Evolutionary conservation across 2,888 invertebrate genomes (phyloP), one percentile per base, ranked within the genome.

Genomic region (Caenorhabditis macrosperma): DNA sequence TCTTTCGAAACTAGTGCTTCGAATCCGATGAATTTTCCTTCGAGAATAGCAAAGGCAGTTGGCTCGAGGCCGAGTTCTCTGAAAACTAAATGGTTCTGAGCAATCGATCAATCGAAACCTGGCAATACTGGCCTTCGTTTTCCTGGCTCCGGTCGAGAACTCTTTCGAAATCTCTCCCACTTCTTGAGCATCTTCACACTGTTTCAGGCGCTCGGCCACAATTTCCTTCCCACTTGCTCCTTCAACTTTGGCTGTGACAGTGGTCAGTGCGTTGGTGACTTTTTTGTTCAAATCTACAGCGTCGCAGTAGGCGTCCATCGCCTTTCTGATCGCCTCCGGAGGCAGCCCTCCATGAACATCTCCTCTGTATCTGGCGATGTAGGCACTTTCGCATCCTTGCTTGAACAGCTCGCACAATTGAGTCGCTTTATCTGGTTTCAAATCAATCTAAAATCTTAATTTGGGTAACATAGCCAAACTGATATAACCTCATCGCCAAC

Each of bases 321-420:
- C 71, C 30, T 78, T 76, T 20, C 84, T 64, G 35, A 84, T 50
- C 28, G 71, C 33, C 7, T 81, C 79, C 0, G 78, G 78, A 20
- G 66, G 6, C 20, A 84, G 30, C 15, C 75, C 79, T 17, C 81
- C 81, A 46, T 82, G 81, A 1, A 68, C 75, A 75, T 82, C 78
- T 20, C 35, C 61, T 26, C 75, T 52, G 41, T 85, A 83, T 50
- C 83, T 50, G 2, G 83, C 81, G 10, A 85, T 74, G 22, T 83
- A 85, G 20, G 85, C 82, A n/a, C 75, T 77, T 54, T 79, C 79
- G 38, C 64, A 69, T 2, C 75, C 74, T 17, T 79, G 26, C 26
- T 69, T 54, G 41, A 79, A 64, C 3, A 79, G 33, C 0, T 38
- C 4, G 28, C 22, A 17, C 0, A 74, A 57, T 6, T 38, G 22